These are phyloP conservation scores for Engystomops pustulosus DNA, from an alignment of 2,113 vertebrate genomes.

Conservation along the genomic window DNA sequence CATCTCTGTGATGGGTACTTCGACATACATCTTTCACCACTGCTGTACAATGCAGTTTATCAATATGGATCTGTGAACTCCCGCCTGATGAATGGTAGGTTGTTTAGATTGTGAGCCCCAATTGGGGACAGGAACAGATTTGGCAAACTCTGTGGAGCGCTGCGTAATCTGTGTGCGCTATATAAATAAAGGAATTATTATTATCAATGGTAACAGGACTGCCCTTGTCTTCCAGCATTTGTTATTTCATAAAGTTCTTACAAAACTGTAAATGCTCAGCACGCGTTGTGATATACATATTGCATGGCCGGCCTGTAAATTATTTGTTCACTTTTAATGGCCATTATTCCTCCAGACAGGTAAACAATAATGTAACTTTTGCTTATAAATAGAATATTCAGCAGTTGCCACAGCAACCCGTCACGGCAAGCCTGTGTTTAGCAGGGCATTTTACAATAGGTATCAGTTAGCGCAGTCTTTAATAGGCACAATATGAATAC, in stretches of 20 bases:
- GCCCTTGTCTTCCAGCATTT: background rate
- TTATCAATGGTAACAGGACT: no score
- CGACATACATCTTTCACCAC: no score
- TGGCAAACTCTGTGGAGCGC: no score
- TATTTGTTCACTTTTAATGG: background rate
- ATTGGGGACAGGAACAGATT: no score
- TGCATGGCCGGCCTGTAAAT: background rate
- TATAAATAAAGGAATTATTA: no score
- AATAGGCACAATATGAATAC: background rate
- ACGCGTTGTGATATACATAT: background rate
- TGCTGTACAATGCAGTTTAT: no score
- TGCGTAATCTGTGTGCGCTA: no score
- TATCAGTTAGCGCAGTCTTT: background rate
- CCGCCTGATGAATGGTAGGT: no score
- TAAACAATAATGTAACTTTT: conserved; percentile 5
- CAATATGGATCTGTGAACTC: background rate
- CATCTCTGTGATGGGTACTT: no score
- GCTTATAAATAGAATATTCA: conserved; percentile 17
- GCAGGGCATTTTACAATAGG: background rate
- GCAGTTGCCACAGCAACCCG: conserved; percentile 12
- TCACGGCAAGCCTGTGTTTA: background rate
- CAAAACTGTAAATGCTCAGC: no score
- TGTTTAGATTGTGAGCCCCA: no score
- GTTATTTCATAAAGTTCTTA: no score
- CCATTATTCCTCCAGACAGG: background rate